Base-by-base conservation (phyloP, 2,113 vertebrate species). In the Crotalus horridus region DNA sequence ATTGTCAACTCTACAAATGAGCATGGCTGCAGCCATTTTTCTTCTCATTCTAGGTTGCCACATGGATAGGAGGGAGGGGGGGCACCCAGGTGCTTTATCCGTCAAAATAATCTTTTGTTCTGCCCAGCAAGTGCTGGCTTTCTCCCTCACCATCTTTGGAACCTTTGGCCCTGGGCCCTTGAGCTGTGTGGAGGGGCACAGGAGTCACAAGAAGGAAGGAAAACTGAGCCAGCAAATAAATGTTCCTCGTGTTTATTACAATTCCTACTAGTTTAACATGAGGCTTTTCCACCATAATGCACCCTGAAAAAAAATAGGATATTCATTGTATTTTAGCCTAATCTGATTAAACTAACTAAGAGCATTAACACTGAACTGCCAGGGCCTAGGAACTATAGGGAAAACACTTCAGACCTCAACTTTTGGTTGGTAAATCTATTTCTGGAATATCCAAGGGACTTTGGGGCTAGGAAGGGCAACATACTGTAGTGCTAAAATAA, bases 321-420 rank as follows among this genome's bases (percentile, higher is more conserved):
- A 94, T 95, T 94, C 92, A 92, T 20, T 69, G 54, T 21, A 0
- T 48, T 81, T 17, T 13, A 48, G 94, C 87, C 96, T 90, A 96
- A 89, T 95, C 96, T 92, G 81, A 93, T 96, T 92, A 95, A 51
- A 88, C 23, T 0, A 0, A 59, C 85, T 94, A 94, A 96, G 85
- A 90, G 46, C 92, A 88, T 89, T 95, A 94, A 81, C 95, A 94
- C 93, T 64, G 48, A 88, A 89, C 48, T 87, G 53, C 43, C 1
- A 54, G 88, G 90, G 90, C 91, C 54, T 43, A 87, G 93, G 88
- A 85, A 13, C 54, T 0, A 48, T 1, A 24, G 90, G 54, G 94
- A 92, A 81, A 46, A 91, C n/a, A 91, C 87, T 91, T 91, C 89
- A 3, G 89, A 17, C 54, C 91, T 94, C 92, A 92, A 64, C 94